A percentile compares a stretch with the other conserved stretches of the same genome.
Evolutionary conservation across 1,140 invertebrate species (phyloP).

Genomic region (Bombus fervidus): DNA sequence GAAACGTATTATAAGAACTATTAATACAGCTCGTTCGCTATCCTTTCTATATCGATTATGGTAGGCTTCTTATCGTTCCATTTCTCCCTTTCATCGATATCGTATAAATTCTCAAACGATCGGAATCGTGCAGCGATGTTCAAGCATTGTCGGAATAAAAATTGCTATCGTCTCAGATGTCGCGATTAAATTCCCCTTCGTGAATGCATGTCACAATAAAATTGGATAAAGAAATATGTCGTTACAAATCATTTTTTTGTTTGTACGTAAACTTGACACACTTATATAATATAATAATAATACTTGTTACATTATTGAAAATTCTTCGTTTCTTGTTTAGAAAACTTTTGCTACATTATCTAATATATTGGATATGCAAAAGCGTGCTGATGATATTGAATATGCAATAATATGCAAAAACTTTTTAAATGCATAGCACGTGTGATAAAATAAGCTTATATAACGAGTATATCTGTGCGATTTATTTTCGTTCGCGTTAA

Average conservation of each 20-base stretch:
- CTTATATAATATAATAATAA: too few species aligned
- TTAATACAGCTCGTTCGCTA: conserved; percentile 44
- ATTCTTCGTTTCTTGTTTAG: too few species aligned
- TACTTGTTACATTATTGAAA: too few species aligned
- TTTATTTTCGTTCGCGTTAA: neutral
- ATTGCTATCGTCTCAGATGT: neutral
- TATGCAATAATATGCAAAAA: too few species aligned
- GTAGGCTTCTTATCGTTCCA: conserved; percentile 15
- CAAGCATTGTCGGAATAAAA: neutral
- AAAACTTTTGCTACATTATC: too few species aligned
- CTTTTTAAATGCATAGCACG: too few species aligned
- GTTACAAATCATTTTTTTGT: neutral
- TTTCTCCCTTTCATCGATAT: conserved; percentile 55
- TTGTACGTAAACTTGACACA: neutral
- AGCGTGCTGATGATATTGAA: too few species aligned
- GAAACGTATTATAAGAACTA: conserved; percentile 5
- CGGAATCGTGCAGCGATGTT: conserved; percentile 39
- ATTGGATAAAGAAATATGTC: neutral
- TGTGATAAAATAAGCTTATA: too few species aligned
- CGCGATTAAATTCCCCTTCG: neutral
- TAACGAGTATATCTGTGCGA: neutral
- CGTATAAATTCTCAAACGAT: conserved; percentile 65
- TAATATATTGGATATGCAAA: too few species aligned
- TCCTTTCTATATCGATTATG: conserved; percentile 34
- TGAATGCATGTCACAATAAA: neutral